Base-by-base conservation (phyloP, 2,888 invertebrate genomes). In the Ectropis crepuscularia region DNA sequence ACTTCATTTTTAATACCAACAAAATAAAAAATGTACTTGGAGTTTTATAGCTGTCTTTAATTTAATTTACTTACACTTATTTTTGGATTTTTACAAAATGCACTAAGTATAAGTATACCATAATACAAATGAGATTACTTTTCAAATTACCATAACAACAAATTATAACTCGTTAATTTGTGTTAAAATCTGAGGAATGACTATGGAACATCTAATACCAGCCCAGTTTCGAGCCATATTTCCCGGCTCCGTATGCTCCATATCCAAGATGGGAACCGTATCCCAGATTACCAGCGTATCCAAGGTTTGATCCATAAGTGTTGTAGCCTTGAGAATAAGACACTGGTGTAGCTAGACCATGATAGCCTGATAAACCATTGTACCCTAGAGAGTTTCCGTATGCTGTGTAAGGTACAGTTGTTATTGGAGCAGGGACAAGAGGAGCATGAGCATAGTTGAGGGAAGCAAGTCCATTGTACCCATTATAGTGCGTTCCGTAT, bases 211-310 rank as follows among this genome's bases (percentile, higher is more conserved):
- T 28, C 16, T 55, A 55, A 16, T 55, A 64, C 60, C 57, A 61
- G 8, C 51, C 57, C 8, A 53, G 42, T 41, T 49, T 65, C 9
- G 64, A 51, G 10, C 51, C 51, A 6, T 64, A 64, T 48, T 64
- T 64, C 11, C 46, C 55, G 6, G 58, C 54, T 5, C 63, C 57
- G 28, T 62, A 62, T 7, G 53, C 41, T 63, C 63, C 63, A 72
- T 72, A 73, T 38, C 68, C 65, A 36, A 55, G 60, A 42, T 61
- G 53, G 28, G 57, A 61, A 6, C 61, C 69, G 7, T 68, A 58
- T 28, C 67, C 67, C 37, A 53, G 57, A 28, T 64, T 41, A 8
- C 49, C 38, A 7, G 55, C 68, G 36, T 67, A 58, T 41, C 51
- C 62, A 2, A 62, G 48, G 36, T 54, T 57, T 7, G 68, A 58